Evolutionary conservation across 2,113 vertebrate species (phyloP), one percentile per base, ranked within the genome.

Genomic region (Pachycephala philippinensis): DNA sequence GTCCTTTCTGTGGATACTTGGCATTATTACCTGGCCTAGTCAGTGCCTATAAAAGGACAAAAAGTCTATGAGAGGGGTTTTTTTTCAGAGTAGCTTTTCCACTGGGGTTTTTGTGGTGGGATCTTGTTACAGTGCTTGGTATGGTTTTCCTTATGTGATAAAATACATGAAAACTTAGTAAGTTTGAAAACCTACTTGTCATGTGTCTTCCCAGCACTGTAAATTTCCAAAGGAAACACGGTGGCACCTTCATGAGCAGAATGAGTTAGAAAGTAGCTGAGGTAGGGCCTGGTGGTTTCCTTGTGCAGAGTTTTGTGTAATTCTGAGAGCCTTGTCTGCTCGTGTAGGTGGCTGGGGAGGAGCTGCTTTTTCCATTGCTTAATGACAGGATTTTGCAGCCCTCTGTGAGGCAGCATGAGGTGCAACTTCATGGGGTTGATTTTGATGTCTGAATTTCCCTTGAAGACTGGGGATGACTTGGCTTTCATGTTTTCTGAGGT

Each of bases 311-410:
- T 82, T 87, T 82, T 24, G 83, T 94, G 53, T 88, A 61, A 37
- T 97, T 97, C 90, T 95, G 87, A 96, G 91, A 97, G 91, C 82
- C 91, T 79, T 97, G 87, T 97, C 95, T 88, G 30, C 63, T 15
- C 40, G 0, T 37, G 54, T 74, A 82, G 89, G 93, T 97, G 94
- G 89, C 74, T 63, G 85, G 77, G 82, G 92, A 88, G 87, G 91
- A 96, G 88, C 54, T 93, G 33, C 40, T 92, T 93, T 95, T 97
- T 95, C 84, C 91, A 79, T 57, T 94, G 89, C 82, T 75, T 74
- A 71, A 61, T 79, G 84, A 30, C 63, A 94, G 59, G 50, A 74
- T 84, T 88, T 78, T 97, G 77, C 84, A 95, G 75, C 71, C 27
- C 44, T 74, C 12, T 78, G 78, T 72, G 87, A 52, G 71, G 66